A percentile compares a stretch with the other conserved stretches of the same genome.
These are phyloP conservation scores for Mycetomoellerius zeteki DNA, from an alignment of 1,140 invertebrate species.

Conservation along the genomic window DNA sequence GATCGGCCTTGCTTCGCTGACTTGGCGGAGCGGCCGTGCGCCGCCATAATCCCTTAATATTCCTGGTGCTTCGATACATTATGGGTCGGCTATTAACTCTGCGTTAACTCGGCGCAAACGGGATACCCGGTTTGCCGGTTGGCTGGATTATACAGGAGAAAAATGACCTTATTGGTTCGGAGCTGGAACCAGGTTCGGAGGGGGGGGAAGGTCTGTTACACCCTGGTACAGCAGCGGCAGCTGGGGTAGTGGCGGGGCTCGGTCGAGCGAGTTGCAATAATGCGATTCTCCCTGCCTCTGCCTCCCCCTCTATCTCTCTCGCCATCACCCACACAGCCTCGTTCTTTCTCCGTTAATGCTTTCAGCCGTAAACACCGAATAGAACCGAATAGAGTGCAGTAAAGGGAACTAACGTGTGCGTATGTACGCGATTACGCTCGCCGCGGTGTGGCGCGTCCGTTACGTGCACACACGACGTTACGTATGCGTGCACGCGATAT, in stretches of 20 bases:
- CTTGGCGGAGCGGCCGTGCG: conserved; percentile 64
- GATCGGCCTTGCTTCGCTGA: conserved; percentile 55
- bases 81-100: conserved; percentile 78
- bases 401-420: conserved; percentile 77
- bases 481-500: conserved; percentile 52
- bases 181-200: conserved; percentile 72
- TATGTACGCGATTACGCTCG: conserved; percentile 74
- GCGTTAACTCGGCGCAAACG: conserved; percentile 79
- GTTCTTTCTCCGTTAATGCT: conserved; percentile 81
- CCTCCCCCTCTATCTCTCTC: conserved; percentile 34
- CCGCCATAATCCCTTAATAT: conserved; percentile 79
- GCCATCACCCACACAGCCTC: conserved; percentile 37
- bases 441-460: conserved; percentile 18
- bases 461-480: conserved; percentile 1
- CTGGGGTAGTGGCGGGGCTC: conserved; percentile 68
- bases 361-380: conserved; percentile 81
- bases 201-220: conserved; percentile 70
- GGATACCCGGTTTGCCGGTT: conserved; percentile 76
- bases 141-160: conserved; percentile 79
- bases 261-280: conserved; percentile 77
- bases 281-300: conserved; percentile 71
- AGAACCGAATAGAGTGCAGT: conserved; percentile 81
- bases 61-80: conserved; percentile 77
- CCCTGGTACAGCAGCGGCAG: conserved; percentile 71
- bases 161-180: conserved; percentile 81